phyloP scores from a whole-genome alignment of 92 coral and sea anemone species.

The Nematostella vectensis region DNA sequence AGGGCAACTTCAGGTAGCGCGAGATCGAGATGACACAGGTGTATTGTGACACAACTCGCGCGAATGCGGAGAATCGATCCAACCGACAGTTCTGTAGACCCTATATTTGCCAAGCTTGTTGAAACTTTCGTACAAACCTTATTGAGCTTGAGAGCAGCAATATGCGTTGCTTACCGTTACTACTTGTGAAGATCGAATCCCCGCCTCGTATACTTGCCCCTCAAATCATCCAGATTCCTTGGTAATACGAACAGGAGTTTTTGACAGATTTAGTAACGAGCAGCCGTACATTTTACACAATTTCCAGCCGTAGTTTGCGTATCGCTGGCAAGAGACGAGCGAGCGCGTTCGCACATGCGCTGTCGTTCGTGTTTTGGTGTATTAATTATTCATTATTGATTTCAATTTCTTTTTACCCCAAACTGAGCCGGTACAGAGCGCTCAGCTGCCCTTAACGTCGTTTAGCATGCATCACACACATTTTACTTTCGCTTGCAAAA shows the following conservation, averaged over 20 bases:
- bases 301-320: neutral
- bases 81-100: too few relatives aligned
- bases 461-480: too few relatives aligned
- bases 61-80: too few relatives aligned
- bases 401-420: constrained; percentile 7
- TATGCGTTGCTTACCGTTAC: neutral
- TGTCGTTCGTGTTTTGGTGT: constrained; percentile 6
- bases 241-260: too few relatives aligned
- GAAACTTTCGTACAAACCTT: constrained; percentile 1
- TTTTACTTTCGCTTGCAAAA: too few relatives aligned
- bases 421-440: constrained; percentile 1
- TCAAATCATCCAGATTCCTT: too few relatives aligned
- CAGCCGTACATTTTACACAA: constrained; percentile 5
- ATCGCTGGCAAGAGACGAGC: neutral
- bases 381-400: constrained; percentile 26
- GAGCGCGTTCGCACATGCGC: constrained; percentile 22
- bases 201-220: too few relatives aligned
- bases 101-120: constrained; percentile 2
- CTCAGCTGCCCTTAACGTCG: neutral
- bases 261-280: too few relatives aligned
- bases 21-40: too few relatives aligned
- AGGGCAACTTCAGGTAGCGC: too few relatives aligned
- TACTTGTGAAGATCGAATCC: too few relatives aligned
- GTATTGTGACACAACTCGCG: too few relatives aligned
- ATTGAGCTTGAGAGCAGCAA: neutral